Evolutionary conservation across 2,797 vertebrate genomes (phyloP).

Genomic region (Spondyliosoma cantharus): DNA sequence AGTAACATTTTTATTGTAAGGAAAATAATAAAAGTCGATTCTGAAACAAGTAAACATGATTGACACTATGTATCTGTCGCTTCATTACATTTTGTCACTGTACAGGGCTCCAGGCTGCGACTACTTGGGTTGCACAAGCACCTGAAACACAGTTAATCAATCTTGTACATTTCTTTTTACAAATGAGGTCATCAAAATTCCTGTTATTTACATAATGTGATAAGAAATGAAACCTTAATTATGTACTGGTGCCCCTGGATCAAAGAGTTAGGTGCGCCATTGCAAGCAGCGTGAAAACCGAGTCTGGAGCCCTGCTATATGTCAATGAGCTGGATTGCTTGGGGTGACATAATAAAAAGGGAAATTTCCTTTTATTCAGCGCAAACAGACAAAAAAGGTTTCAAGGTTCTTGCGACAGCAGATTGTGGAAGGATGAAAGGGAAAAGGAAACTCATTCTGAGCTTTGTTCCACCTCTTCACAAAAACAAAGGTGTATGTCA

Average conservation of each 20-base stretch:
- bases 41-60: neutral
- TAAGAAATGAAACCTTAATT: no score
- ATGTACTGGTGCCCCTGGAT: no score
- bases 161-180: no score
- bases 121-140: no score
- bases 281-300: no score
- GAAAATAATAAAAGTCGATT: conserved; percentile 7
- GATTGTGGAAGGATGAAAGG: conserved; percentile 25
- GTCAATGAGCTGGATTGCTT: neutral
- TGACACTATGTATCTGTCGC: neutral
- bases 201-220: no score
- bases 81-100: neutral
- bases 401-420: conserved; percentile 10
- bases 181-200: no score
- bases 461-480: neutral
- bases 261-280: no score
- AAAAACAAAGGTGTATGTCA: conserved; percentile 3
- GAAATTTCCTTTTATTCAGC: neutral
- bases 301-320: no score
- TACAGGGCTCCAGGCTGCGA: no score
- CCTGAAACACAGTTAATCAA: no score
- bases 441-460: conserved; percentile 12
- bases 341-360: conserved; percentile 18
- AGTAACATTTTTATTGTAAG: neutral
- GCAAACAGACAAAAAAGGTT: neutral